Conservation (phyloP, 2,797 vertebrate species). For the Nannoperca obscura region DNA sequence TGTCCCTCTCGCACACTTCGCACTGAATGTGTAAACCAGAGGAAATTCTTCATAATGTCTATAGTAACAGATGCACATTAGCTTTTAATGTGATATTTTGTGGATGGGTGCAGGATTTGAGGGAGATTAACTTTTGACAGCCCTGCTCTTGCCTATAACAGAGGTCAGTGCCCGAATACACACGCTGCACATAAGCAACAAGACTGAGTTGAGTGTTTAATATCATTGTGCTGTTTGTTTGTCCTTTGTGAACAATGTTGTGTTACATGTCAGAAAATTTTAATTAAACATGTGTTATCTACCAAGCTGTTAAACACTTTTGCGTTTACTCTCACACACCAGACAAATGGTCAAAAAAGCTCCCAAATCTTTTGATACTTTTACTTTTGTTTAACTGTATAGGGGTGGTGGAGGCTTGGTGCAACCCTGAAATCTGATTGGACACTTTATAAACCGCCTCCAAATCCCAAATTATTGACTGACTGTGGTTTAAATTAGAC, state of each 20-base stretch:
- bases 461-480: not conserved
- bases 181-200: not conserved
- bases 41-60: not conserved
- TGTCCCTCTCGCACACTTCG: not conserved
- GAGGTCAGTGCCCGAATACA: not conserved
- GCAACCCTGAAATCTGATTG: conserved; percentile 26
- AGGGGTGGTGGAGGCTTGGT: not conserved
- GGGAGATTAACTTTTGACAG: not conserved
- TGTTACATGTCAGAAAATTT: too few species aligned
- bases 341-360: not conserved
- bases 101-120: not conserved
- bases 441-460: not conserved
- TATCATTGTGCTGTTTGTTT: not conserved
- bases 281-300: not conserved
- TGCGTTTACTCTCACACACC: not conserved
- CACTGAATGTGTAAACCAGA: not conserved
- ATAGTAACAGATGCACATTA: not conserved
- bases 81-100: not conserved
- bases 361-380: not conserved
- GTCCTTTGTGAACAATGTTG: not conserved
- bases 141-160: not conserved
- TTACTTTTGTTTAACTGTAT: not conserved
- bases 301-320: too few species aligned
- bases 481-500: not conserved
- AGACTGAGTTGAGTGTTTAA: not conserved